Percentiles rank a stretch among this genome's conserved stretches.
These are phyloP conservation scores for Characodon lateralis DNA, from an alignment of 2,797 vertebrate species.

Conservation along the genomic window DNA sequence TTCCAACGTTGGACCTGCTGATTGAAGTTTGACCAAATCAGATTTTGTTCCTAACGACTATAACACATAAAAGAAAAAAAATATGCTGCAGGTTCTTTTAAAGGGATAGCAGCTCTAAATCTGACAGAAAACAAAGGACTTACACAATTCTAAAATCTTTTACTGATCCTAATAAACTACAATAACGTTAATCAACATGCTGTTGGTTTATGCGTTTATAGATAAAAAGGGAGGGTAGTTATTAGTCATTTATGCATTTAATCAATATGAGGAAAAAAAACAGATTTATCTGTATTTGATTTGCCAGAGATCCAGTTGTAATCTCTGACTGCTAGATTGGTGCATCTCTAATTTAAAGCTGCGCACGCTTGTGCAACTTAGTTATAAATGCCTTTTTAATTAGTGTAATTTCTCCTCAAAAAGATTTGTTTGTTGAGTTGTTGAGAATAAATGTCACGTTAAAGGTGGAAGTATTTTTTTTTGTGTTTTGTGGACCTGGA, in stretches of 20 bases:
- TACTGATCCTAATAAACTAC: not conserved
- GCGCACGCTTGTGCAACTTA: not conserved
- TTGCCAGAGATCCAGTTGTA: not conserved
- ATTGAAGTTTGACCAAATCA: not conserved
- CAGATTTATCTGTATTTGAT: not conserved
- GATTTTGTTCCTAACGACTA: not conserved
- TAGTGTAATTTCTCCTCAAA: not conserved
- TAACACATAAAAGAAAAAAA: not conserved
- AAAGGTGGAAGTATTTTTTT: not conserved
- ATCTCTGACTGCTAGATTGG: not conserved
- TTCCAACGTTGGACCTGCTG: not conserved
- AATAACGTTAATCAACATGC: not conserved
- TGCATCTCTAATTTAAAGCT: not conserved
- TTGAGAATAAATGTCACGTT: not conserved
- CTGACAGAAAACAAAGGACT: not conserved
- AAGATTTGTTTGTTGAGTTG: not conserved
- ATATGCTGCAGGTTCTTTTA: no score
- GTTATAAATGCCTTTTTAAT: not conserved
- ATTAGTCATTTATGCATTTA: no score
- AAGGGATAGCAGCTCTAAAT: no score
- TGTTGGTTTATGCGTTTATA: no score
- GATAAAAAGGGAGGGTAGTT: no score
- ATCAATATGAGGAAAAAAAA: not conserved
- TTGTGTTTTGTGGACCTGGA: no score
- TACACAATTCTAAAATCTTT: not conserved